A percentile compares a stretch with the other conserved stretches of the same genome.
These are phyloP conservation scores for Andrena dorsata DNA, from an alignment of 2,888 invertebrate species.

Conservation along the genomic window DNA sequence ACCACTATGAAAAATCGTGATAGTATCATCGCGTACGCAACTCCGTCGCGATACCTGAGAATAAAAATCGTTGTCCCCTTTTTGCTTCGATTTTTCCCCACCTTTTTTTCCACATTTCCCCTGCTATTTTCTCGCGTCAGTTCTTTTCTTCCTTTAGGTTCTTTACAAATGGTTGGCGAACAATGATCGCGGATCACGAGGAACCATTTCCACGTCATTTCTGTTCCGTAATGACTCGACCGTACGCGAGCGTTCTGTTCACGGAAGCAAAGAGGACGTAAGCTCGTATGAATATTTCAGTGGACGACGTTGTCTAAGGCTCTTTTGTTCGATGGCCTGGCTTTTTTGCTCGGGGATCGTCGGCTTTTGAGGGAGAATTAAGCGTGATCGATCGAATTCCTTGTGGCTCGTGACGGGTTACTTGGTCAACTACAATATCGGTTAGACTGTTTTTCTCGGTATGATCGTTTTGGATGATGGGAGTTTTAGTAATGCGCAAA, in stretches of 20 bases:
- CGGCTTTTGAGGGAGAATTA: slow-evolving; percentile 27
- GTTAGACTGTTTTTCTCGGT: neutral
- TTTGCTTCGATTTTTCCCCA: slow-evolving; percentile 33
- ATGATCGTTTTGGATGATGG: neutral
- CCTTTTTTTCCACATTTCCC: no score
- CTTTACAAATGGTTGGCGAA: slow-evolving; percentile 27
- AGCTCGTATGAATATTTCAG: slow-evolving; percentile 50
- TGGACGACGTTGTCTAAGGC: slow-evolving; percentile 3
- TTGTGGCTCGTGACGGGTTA: slow-evolving; percentile 2
- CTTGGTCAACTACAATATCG: no score
- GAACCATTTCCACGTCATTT: slow-evolving; percentile 38
- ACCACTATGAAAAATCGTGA: slow-evolving; percentile 57
- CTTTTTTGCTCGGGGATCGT: slow-evolving; percentile 15
- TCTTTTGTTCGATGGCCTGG: slow-evolving; percentile 12
- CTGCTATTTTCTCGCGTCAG: neutral
- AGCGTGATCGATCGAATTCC: slow-evolving; percentile 5
- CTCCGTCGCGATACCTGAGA: slow-evolving; percentile 39
- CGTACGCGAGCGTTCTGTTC: neutral
- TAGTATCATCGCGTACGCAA: slow-evolving; percentile 48
- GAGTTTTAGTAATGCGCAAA: no score
- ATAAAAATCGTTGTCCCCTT: slow-evolving; percentile 23
- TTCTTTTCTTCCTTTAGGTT: neutral
- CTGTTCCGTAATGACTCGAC: slow-evolving; percentile 35
- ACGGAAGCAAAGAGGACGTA: slow-evolving; percentile 38
- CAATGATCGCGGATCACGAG: slow-evolving; percentile 41